Conservation (phyloP, 2,888 invertebrate species). For the Lepidochitona cinerea region DNA sequence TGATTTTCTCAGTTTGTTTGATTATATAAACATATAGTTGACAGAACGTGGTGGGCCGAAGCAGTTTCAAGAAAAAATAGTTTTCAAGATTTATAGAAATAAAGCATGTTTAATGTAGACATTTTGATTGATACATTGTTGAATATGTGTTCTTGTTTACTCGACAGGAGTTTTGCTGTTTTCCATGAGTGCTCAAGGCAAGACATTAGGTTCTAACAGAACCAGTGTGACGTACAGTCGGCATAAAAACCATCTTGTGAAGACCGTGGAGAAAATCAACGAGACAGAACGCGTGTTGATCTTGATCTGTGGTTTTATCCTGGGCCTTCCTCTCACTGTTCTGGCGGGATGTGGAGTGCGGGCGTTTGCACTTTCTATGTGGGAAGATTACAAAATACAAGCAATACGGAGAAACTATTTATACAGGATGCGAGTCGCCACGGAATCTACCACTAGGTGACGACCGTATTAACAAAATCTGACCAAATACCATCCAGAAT, state of each 20-base stretch:
- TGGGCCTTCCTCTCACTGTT: background rate
- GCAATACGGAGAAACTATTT: background rate
- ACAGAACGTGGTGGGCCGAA: too few species aligned
- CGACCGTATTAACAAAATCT: background rate
- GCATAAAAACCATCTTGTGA: background rate
- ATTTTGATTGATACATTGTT: too few species aligned
- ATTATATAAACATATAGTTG: too few species aligned
- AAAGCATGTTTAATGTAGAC: too few species aligned
- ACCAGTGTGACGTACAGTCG: background rate
- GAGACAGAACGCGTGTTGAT: background rate
- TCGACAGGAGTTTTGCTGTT: background rate
- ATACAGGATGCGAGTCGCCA: background rate
- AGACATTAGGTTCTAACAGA: background rate
- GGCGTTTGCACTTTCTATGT: background rate
- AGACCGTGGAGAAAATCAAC: background rate
- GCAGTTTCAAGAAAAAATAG: too few species aligned
- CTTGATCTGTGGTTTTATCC: background rate
- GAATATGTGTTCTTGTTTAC: background rate
- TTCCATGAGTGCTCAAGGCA: background rate
- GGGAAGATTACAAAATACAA: constrained; percentile 5
- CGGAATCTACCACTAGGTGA: background rate
- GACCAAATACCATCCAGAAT: background rate
- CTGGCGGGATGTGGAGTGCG: background rate
- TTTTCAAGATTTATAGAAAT: too few species aligned
- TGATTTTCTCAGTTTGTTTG: too few species aligned